phyloP scores from a whole-genome alignment of 2,797 vertebrate species.

The Prunella strophiata region DNA sequence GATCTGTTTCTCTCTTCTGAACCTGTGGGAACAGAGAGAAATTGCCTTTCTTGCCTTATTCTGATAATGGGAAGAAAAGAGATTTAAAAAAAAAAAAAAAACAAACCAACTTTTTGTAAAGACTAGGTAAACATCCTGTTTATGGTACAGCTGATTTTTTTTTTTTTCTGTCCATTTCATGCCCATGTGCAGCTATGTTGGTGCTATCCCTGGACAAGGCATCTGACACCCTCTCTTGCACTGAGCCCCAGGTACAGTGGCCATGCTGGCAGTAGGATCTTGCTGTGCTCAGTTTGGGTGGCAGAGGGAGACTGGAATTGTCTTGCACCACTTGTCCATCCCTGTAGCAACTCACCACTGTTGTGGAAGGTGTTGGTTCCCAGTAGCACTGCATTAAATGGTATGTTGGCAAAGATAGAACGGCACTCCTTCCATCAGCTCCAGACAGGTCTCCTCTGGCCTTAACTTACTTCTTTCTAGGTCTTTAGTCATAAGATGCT shows the following conservation, averaged over 20 bases:
- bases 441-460: background rate
- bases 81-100: background rate
- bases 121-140: background rate
- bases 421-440: background rate
- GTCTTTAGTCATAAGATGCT: background rate
- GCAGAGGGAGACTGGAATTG: background rate
- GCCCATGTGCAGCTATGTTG: background rate
- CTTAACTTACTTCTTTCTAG: background rate
- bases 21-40: background rate
- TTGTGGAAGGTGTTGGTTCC: background rate
- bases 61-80: background rate
- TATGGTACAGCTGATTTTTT: background rate
- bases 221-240: background rate
- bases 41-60: background rate
- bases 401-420: background rate
- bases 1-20: background rate
- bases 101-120: background rate
- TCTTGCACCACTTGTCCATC: background rate
- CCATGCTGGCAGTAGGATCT: fast-evolving
- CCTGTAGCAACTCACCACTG: background rate
- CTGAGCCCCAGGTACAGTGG: background rate
- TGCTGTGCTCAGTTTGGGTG: background rate
- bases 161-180: background rate
- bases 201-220: background rate
- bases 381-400: background rate